These are phyloP conservation scores for Fulica atra DNA, from an alignment of 2,113 vertebrate genomes.

Conservation along the genomic window DNA sequence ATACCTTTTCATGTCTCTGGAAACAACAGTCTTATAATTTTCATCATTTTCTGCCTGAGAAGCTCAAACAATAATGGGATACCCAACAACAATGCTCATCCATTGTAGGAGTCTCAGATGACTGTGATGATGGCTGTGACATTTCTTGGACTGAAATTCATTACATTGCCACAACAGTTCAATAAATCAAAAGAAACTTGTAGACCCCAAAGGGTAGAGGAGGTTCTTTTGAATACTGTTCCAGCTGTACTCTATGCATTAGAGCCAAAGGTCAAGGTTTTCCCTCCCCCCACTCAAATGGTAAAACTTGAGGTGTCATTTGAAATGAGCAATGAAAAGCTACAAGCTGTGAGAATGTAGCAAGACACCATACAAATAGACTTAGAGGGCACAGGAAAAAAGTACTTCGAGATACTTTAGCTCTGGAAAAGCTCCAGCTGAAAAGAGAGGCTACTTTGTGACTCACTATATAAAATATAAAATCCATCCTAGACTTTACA, in stretches of 20 bases:
- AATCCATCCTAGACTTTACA: background rate
- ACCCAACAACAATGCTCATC: background rate
- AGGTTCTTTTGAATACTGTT: conserved; percentile 6
- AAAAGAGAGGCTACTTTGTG: background rate
- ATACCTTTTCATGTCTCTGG: background rate
- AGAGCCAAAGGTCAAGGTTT: conserved; percentile 13
- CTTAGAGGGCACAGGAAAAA: background rate
- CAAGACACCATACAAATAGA: background rate
- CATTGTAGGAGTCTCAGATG: background rate
- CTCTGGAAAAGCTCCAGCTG: background rate
- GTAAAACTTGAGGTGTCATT: background rate
- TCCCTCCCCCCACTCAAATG: background rate
- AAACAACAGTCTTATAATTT: background rate
- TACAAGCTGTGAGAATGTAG: background rate
- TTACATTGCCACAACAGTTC: conserved; percentile 40
- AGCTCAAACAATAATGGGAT: background rate
- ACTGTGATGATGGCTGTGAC: background rate
- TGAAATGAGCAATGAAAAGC: conserved; percentile 32
- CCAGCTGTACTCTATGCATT: background rate
- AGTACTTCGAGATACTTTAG: background rate
- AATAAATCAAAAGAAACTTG: conserved; percentile 50
- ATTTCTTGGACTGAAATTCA: conserved; percentile 31
- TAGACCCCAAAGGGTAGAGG: conserved; percentile 7
- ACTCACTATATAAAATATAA: background rate
- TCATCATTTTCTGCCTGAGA: background rate